Evolutionary conservation across 2,888 invertebrate genomes (phyloP), one percentile per base, ranked within the genome.

Genomic region (Cephus spinipes): DNA sequence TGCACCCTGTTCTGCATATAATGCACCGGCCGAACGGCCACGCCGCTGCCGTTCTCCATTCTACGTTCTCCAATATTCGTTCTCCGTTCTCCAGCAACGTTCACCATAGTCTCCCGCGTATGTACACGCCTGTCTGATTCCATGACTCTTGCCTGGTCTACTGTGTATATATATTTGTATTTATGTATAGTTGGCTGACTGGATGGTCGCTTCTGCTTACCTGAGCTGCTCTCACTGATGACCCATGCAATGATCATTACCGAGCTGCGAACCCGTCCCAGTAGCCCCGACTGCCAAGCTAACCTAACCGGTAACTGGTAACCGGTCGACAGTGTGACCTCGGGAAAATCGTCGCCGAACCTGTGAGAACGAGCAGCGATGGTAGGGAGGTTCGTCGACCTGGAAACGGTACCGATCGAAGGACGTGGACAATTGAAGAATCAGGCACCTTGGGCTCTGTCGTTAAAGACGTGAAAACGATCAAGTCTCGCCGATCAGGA

Each of bases 1-100:
- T 89, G 86, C 87, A 87, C 87, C 88, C 90, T 90, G 86, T 85
- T 90, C 90, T 90, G 90, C 90, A 90, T 90, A 90, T 90, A 90
- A 90, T 90, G 90, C 89, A 84, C 82, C 83, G 79, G 79, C 78
- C 81, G 81, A 81, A 81, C 79, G 81, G 32, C 71, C 71, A 40
- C 40, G 55, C 23, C 55, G 55, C 55, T 55, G 55, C 55, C 55
- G 55, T 55, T 55, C 55, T 40, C 40, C 40, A 15, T 40, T 40
- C 40, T 40, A 40, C 40, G 40, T 40, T 40, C 36, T 36, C 36
- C 36, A 36, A 36, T 36, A 36, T 36, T 36, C 36, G 36, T 36
- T 34, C 35, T 34, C 69, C 79, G 76, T 79, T 77, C 80, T 83
- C 78, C 81, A 81, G 75, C 79, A 9, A 55, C 80, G 80, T 76